Evolutionary conservation across 2,113 vertebrate species (phyloP).

Genomic region (Conger conger): DNA sequence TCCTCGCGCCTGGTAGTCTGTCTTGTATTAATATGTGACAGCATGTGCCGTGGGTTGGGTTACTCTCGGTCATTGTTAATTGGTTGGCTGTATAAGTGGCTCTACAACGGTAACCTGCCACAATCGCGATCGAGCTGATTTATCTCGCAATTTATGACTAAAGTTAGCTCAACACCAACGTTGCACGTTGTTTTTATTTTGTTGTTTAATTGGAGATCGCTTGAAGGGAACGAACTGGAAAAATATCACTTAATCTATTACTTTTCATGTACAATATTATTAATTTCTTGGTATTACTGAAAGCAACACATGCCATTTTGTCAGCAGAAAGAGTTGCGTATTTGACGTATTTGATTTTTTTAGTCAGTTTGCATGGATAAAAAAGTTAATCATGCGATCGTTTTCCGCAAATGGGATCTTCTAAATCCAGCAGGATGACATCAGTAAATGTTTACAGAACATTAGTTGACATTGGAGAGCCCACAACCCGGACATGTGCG

Average conservation of each 20-base stretch:
- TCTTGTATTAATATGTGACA: slow-evolving; percentile 37
- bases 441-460: neutral
- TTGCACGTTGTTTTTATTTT: neutral
- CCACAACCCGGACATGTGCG: neutral
- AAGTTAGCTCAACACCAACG: neutral
- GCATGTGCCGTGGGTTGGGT: slow-evolving; percentile 27
- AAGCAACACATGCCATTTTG: neutral
- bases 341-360: neutral
- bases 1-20: neutral
- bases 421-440: neutral
- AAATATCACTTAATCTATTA: neutral
- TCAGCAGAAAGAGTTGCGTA: neutral
- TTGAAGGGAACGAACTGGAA: neutral
- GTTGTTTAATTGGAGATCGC: neutral
- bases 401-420: neutral
- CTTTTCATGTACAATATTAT: too few relatives aligned
- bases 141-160: neutral
- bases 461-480: neutral
- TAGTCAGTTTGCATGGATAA: neutral
- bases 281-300: neutral
- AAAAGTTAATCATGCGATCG: neutral
- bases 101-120: neutral
- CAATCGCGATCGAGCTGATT: neutral
- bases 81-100: slow-evolving; percentile 13
- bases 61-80: slow-evolving; percentile 41